These are phyloP conservation scores for western clawed frog (Xenopus tropicalis) DNA, from an alignment of 2,113 vertebrate genomes.

Conservation along the genomic window UCB_Xtro_10.0 CM004445.2:83631001-83631500, in stretches of 20 bases:
- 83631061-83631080: not conserved
- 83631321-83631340: not conserved
- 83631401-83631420: too few species aligned
- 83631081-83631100: constrained; percentile 20
- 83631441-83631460: too few species aligned
- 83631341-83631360: not conserved
- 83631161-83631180: not conserved
- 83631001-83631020: not conserved
- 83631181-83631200: not conserved
- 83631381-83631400: too few species aligned
- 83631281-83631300: too few species aligned
- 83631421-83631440: too few species aligned
- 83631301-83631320: not conserved
- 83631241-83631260: too few species aligned
- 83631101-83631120: not conserved
- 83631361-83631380: too few species aligned
- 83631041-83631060: not conserved
- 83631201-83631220: not conserved
- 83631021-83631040: not conserved
- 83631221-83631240: not conserved
- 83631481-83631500: too few species aligned
- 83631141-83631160: constrained; percentile 8
- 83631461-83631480: too few species aligned
- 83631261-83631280: too few species aligned
- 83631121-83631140: constrained; percentile 9